Evolutionary conservation across 2,113 vertebrate genomes (phyloP).

Genomic region (Octodon degus): DNA sequence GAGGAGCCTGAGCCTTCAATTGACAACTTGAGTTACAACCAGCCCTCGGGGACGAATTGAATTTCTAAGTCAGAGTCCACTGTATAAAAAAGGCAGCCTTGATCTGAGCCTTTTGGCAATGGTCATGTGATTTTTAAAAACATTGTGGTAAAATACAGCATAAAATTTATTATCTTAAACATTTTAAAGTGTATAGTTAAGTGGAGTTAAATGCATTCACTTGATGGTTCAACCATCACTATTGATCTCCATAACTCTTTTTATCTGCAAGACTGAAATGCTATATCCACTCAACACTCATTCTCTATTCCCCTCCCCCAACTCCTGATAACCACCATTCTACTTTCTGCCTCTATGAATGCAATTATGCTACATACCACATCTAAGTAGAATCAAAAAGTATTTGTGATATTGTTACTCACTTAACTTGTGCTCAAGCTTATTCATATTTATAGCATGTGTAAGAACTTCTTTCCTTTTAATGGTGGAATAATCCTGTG

Average conservation of each 20-base stretch:
- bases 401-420: background rate
- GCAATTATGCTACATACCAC: background rate
- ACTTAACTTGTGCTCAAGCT: slow-evolving; percentile 14
- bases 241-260: background rate
- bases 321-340: background rate
- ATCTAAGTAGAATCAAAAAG: background rate
- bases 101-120: background rate
- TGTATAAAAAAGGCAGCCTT: background rate
- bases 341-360: background rate
- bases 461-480: slow-evolving; percentile 17
- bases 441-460: background rate
- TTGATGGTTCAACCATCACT: background rate
- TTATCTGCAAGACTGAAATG: background rate
- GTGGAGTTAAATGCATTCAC: background rate
- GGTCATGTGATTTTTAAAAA: background rate
- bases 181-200: background rate
- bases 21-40: background rate
- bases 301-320: background rate
- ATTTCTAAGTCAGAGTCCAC: background rate
- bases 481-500: background rate
- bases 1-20: background rate
- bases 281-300: background rate
- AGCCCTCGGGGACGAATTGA: background rate
- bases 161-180: background rate
- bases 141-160: background rate